These are phyloP conservation scores for Mus caroli DNA, from an alignment of 2,797 vertebrate genomes.

Conservation along the genomic window DNA sequence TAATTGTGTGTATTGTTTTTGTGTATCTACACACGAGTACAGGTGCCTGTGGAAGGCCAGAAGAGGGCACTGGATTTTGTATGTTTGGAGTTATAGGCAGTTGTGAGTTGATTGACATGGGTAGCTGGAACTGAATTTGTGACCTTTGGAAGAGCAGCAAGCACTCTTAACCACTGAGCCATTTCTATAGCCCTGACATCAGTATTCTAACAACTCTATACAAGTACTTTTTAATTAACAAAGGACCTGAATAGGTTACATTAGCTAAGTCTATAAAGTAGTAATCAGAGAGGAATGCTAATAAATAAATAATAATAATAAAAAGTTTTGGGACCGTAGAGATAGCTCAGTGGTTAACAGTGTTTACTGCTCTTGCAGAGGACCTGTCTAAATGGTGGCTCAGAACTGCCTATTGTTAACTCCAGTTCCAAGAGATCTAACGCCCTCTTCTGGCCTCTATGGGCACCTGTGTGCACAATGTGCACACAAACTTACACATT, in stretches of 20 bases:
- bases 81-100: neutral
- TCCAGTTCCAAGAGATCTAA: neutral
- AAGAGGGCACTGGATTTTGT: neutral
- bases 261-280: slow-evolving; percentile 44
- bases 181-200: neutral
- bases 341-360: neutral
- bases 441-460: neutral
- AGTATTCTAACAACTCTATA: neutral
- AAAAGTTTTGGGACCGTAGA: neutral
- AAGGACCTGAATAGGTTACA: slow-evolving; percentile 19
- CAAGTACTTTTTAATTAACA: slow-evolving; percentile 38
- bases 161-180: neutral
- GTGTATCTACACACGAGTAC: neutral
- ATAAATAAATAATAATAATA: neutral
- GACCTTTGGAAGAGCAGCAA: neutral
- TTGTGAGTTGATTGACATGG: neutral
- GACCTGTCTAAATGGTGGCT: too few species aligned
- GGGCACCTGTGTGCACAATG: neutral
- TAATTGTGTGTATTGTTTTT: neutral
- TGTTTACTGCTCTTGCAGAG: neutral
- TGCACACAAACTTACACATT: neutral
- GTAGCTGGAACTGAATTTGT: neutral
- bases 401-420: neutral
- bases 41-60: neutral
- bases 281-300: slow-evolving; percentile 21